These are phyloP conservation scores for Catagonus wagneri DNA, from an alignment of 2,113 vertebrate species.

Conservation along the genomic window DNA sequence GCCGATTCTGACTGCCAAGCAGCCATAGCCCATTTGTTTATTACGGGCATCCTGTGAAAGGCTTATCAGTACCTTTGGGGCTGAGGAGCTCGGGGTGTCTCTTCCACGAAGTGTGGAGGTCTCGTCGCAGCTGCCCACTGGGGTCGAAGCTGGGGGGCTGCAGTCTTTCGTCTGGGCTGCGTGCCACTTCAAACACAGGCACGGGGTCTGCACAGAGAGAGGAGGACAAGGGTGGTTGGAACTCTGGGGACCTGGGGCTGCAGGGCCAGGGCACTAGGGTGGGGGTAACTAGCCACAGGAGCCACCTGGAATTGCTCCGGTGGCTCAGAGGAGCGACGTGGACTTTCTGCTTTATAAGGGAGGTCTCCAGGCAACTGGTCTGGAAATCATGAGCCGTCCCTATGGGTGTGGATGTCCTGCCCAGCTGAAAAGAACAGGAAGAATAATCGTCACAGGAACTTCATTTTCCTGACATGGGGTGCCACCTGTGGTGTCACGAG, in stretches of 20 bases:
- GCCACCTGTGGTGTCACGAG: neutral
- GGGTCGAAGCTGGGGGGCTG: slow-evolving; percentile 91
- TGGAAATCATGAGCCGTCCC: neutral
- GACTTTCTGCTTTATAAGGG: neutral
- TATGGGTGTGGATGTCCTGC: neutral
- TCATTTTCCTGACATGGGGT: neutral
- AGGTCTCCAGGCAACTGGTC: neutral
- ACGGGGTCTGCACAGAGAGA: slow-evolving; percentile 88
- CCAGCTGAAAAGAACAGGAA: neutral
- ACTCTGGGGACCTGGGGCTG: neutral
- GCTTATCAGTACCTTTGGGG: slow-evolving; percentile 88
- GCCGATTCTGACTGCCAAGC: neutral
- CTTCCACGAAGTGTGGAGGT: slow-evolving; percentile 91
- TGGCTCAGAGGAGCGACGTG: rapidly evolving
- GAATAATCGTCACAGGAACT: neutral
- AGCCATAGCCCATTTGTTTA: neutral
- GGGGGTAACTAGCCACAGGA: neutral
- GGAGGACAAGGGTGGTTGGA: neutral
- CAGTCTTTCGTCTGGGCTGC: slow-evolving; percentile 92
- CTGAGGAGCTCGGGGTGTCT: slow-evolving; percentile 90
- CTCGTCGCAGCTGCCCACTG: slow-evolving; percentile 87
- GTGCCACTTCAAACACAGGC: slow-evolving; percentile 93
- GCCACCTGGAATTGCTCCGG: neutral
- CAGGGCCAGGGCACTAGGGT: neutral
- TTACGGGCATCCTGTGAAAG: rapidly evolving